A percentile compares a stretch with the other conserved stretches of the same genome.
phyloP scores from a whole-genome alignment of 2,113 vertebrate species.

The Ovis canadensis region DNA sequence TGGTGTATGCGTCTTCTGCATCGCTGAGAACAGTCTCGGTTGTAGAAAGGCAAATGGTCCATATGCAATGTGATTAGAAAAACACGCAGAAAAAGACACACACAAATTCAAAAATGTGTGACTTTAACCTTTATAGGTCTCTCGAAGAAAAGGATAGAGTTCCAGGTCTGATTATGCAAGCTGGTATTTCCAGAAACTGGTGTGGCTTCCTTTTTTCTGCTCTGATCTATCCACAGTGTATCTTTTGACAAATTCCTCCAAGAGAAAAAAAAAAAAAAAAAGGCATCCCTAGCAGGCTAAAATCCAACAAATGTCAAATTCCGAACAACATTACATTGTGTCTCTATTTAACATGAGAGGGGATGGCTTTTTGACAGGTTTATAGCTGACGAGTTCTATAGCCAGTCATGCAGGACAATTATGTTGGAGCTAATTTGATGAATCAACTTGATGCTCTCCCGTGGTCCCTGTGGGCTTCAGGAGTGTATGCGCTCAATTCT shows the following conservation, averaged over 20 bases:
- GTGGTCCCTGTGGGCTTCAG: constrained; percentile 84
- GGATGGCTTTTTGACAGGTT: constrained; percentile 95
- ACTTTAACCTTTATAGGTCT: not conserved
- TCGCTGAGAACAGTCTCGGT: not conserved
- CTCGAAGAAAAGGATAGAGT: not conserved
- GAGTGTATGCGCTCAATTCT: constrained; percentile 83
- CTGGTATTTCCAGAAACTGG: constrained; percentile 50
- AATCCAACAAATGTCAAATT: constrained; percentile 86
- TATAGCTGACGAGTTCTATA: constrained; percentile 88
- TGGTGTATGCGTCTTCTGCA: rapidly evolving
- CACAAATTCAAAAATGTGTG: not conserved
- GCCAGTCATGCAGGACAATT: constrained; percentile 91
- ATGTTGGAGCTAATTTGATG: constrained; percentile 94
- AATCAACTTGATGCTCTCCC: constrained; percentile 91
- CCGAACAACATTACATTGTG: constrained; percentile 84
- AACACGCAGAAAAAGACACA: too few relatives aligned
- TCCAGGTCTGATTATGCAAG: not conserved
- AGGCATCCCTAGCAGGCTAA: constrained; percentile 80
- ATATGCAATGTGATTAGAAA: not conserved
- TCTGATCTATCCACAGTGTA: constrained; percentile 45
- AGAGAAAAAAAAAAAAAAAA: constrained; percentile 72
- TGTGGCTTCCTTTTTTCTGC: constrained; percentile 64
- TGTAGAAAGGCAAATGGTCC: not conserved
- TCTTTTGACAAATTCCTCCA: constrained; percentile 68
- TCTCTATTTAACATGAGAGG: constrained; percentile 90